Percentiles rank a stretch among this genome's conserved stretches.
phyloP scores from a whole-genome alignment of 2,113 vertebrate species.

The Brachyistius frenatus region DNA sequence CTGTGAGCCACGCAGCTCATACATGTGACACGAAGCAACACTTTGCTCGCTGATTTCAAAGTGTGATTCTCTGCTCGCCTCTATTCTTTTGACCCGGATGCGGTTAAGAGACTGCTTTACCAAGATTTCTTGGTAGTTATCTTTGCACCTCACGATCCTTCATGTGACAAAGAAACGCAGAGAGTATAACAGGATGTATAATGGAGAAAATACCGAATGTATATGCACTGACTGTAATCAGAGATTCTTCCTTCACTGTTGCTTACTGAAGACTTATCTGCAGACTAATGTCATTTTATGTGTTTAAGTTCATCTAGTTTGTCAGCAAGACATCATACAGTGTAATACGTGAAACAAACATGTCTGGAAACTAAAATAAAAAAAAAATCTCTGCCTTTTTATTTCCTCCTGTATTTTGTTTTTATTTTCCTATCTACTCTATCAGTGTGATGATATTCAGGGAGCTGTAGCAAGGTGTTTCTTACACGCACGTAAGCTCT shows the following conservation, averaged over 20 bases:
- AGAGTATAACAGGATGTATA: neutral
- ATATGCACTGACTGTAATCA: neutral
- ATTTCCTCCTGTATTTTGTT: neutral
- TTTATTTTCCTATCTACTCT: neutral
- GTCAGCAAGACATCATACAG: no score
- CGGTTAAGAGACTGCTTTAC: constrained; percentile 20
- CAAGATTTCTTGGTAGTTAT: neutral
- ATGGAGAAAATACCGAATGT: neutral
- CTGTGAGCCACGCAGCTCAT: constrained; percentile 32
- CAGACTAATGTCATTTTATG: neutral
- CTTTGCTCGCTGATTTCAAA: constrained; percentile 35
- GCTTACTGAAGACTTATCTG: neutral
- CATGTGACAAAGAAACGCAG: neutral
- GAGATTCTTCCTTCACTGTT: constrained; percentile 1
- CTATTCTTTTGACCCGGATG: neutral
- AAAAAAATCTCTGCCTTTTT: no score
- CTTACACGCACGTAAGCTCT: constrained; percentile 5
- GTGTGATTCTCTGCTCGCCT: neutral
- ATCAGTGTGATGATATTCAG: constrained; percentile 20
- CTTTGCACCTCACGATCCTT: neutral
- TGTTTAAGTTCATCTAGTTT: neutral
- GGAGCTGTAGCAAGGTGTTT: neutral
- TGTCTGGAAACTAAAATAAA: no score
- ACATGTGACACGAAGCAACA: constrained; percentile 23
- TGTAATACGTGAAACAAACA: no score